phyloP scores from a whole-genome alignment of 2,888 invertebrate species.

The Coelogynopora nodosa region DNA sequence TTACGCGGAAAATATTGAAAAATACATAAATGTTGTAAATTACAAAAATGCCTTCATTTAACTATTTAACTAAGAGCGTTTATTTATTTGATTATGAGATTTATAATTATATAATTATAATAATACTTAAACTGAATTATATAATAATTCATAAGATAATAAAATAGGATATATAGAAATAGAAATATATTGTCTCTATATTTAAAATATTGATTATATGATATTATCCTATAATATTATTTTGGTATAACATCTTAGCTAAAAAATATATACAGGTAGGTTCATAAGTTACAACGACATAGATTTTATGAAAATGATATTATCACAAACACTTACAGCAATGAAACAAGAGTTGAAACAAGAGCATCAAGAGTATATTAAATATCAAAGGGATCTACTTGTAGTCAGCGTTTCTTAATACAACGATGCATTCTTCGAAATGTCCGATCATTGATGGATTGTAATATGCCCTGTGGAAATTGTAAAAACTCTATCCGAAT shows the following conservation, averaged over 20 bases:
- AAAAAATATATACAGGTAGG: not conserved
- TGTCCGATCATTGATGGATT: slow-evolving; percentile 29
- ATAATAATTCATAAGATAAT: too few relatives aligned
- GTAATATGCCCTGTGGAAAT: slow-evolving; percentile 23
- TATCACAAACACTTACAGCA: slow-evolving; percentile 27
- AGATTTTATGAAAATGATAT: slow-evolving; percentile 4
- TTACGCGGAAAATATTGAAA: too few relatives aligned
- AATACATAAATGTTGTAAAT: too few relatives aligned
- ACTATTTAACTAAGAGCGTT: too few relatives aligned
- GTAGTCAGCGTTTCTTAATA: slow-evolving; percentile 26
- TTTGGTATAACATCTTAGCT: not conserved
- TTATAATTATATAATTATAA: too few relatives aligned
- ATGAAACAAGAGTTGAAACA: slow-evolving; percentile 13
- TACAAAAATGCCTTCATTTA: too few relatives aligned
- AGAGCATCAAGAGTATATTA: slow-evolving; percentile 7
- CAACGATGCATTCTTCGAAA: slow-evolving; percentile 14
- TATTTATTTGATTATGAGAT: too few relatives aligned
- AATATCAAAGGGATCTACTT: slow-evolving; percentile 34
- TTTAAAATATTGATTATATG: too few relatives aligned
- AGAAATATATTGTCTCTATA: too few relatives aligned
- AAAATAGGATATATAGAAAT: too few relatives aligned
- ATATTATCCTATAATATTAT: not conserved
- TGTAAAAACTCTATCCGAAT: slow-evolving; percentile 16
- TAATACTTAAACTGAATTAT: too few relatives aligned
- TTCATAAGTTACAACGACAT: slow-evolving; percentile 20